Conservation (phyloP, 64 coral and sea anemone species). For the Porites australiensis region DNA sequence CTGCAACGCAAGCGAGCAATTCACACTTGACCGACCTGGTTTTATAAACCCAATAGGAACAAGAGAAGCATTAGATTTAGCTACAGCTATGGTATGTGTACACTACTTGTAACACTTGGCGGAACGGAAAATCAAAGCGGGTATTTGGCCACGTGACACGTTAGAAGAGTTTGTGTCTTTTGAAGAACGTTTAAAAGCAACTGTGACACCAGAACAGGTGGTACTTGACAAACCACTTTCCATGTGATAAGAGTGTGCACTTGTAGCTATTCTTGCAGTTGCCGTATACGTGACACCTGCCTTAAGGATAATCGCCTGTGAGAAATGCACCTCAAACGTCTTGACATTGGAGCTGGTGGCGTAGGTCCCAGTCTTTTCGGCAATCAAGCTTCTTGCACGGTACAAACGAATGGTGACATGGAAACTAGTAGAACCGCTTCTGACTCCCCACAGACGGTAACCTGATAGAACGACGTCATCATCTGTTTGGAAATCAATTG, state of each 20-base stretch:
- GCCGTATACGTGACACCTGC: conserved; percentile 41
- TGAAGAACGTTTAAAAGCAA: conserved; percentile 13
- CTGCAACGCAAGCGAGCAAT: too few relatives aligned
- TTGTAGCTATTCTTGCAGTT: too few relatives aligned
- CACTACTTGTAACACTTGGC: neutral
- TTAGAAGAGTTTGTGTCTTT: neutral
- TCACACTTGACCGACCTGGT: too few relatives aligned
- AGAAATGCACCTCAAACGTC: too few relatives aligned
- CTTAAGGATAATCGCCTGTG: neutral
- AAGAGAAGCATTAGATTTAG: too few relatives aligned
- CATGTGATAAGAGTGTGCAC: neutral
- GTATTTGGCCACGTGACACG: conserved; percentile 7
- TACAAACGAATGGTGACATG: conserved; percentile 46
- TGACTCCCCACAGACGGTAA: too few relatives aligned
- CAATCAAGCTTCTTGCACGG: neutral
- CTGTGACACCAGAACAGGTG: conserved; percentile 18
- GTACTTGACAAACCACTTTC: neutral
- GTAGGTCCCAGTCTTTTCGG: conserved; percentile 46
- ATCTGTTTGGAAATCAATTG: conserved; percentile 22
- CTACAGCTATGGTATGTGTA: too few relatives aligned
- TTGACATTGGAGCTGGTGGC: neutral
- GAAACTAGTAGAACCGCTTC: too few relatives aligned
- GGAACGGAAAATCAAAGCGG: conserved; percentile 3
- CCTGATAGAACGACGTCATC: conserved; percentile 27
- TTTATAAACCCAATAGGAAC: too few relatives aligned